A percentile compares a stretch with the other conserved stretches of the same genome.
phyloP scores from a whole-genome alignment of 1,140 invertebrate genomes.

The Drosophila murphyi region DNA sequence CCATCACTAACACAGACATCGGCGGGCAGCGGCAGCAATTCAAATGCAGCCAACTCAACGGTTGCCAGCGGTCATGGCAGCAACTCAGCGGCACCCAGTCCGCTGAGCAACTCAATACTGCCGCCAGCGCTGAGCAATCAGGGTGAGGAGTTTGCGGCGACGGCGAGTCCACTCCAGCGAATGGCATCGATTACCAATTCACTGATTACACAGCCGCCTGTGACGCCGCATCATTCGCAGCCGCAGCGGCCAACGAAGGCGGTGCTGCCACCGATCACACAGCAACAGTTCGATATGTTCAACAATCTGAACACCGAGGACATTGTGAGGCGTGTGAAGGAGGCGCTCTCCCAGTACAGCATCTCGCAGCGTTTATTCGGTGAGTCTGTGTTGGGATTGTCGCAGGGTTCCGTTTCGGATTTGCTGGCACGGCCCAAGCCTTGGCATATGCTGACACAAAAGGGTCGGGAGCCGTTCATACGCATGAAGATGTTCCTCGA shows the following conservation, averaged over 20 bases:
- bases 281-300: conserved; percentile 99
- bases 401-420: conserved; percentile 98
- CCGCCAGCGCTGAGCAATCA: conserved; percentile 89
- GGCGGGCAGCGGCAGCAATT: conserved; percentile 86
- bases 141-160: conserved; percentile 91
- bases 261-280: conserved; percentile 98
- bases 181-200: conserved; percentile 99
- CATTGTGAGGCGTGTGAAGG: conserved; percentile 98
- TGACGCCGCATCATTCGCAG: conserved; percentile 91
- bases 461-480: conserved; percentile 98
- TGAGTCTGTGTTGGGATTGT: conserved; percentile 97
- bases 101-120: conserved; percentile 92
- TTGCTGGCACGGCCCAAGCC: conserved; percentile 97
- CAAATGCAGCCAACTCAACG: conserved; percentile 68
- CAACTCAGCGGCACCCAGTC: conserved; percentile 87
- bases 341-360: conserved; percentile 98
- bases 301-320: conserved; percentile 99
- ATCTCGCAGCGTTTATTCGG: conserved; percentile 99
- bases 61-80: conserved; percentile 21
- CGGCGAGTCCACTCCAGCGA: conserved; percentile 95
- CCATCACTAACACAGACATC: conserved; percentile 89
- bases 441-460: conserved; percentile 99
- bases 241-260: conserved; percentile 96
- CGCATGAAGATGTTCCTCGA: conserved; percentile 99
- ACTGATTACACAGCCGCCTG: conserved; percentile 95